Percentiles rank a stretch among this genome's conserved stretches.
Evolutionary conservation across 2,888 invertebrate genomes (phyloP).

Genomic region (Meteorus cinctellus): DNA sequence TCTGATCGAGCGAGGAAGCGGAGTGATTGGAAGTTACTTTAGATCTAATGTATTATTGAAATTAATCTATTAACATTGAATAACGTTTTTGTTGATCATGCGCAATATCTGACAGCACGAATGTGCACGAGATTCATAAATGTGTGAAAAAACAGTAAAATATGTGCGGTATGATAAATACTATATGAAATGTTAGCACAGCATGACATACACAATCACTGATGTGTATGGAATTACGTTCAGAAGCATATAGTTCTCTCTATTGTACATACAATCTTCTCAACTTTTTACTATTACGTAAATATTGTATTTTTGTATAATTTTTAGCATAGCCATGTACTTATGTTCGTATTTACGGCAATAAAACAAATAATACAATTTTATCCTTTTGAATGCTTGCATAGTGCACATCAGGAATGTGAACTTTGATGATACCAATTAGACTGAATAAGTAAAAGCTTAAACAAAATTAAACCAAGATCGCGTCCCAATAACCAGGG

Average conservation of each 20-base stretch:
- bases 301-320: constrained; percentile 44
- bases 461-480: no score
- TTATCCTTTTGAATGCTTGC: background rate
- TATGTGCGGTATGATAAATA: constrained; percentile 35
- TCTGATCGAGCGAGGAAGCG: background rate
- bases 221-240: constrained; percentile 56
- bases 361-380: constrained; percentile 38
- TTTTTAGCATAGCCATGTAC: constrained; percentile 35
- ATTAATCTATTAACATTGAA: constrained; percentile 11
- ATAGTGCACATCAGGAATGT: background rate
- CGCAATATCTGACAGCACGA: constrained; percentile 30
- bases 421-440: no score
- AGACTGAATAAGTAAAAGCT: no score
- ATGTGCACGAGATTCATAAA: constrained; percentile 45
- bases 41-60: background rate
- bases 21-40: background rate
- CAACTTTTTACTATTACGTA: constrained; percentile 56
- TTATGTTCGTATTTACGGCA: constrained; percentile 32
- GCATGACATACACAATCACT: constrained; percentile 35
- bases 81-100: background rate
- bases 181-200: constrained; percentile 44
- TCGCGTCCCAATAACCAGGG: no score
- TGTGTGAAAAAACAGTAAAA: constrained; percentile 49
- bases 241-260: constrained; percentile 55
- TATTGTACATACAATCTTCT: constrained; percentile 69